Base-by-base conservation (phyloP, 2,113 vertebrate species). In the Falcunculus frontatus region DNA sequence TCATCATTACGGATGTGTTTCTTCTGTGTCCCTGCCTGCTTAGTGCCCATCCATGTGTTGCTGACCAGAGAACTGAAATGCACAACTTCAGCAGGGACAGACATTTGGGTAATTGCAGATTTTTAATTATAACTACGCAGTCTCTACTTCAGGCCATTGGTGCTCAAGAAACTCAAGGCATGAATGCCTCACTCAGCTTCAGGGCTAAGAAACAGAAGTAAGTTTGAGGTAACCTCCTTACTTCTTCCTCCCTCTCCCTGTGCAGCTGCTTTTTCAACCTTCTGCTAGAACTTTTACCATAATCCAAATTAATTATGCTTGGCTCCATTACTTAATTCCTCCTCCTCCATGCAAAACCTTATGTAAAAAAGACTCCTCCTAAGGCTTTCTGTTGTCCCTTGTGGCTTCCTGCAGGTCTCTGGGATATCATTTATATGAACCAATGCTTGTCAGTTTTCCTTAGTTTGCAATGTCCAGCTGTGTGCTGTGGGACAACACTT, bases 1-100 rank as follows among this genome's bases (percentile, higher is more conserved):
- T 44, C 3, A 2, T 20, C 32, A 3, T 59, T 30, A 50, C 0
- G 0, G 30, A 44, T 10, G 17, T 20, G 3, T 17, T 49, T 22
- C 41, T 78, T 41, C 60, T 74, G 6, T 29, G 35, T 60, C 19
- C 30, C 18, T 84, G 50, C 20, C 75, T 60, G 33, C 27, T 59
- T 2, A 4, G 27, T 29, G 44, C 21, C 33, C 33, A 32, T 25
- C 37, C 16, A 4, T 9, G 13, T 42, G 37, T 0, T 86, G 67
- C 39, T 84, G 47, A 67, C 13, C 8, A 7, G 67, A 37, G 67
- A 77, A 56, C 9, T 35, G 59, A 55, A 77, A 56, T 6, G 19
- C 62, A 56, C 19, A 26, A 4, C 23, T 85, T 47, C 50, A 86
- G 20, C 44, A 75, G 26, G 18, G 33, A 26, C 22, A 41, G 42